Percentiles rank a stretch among this genome's conserved stretches.
Evolutionary conservation across 2,113 vertebrate genomes (phyloP).

Genomic region (Mustelus asterias): DNA sequence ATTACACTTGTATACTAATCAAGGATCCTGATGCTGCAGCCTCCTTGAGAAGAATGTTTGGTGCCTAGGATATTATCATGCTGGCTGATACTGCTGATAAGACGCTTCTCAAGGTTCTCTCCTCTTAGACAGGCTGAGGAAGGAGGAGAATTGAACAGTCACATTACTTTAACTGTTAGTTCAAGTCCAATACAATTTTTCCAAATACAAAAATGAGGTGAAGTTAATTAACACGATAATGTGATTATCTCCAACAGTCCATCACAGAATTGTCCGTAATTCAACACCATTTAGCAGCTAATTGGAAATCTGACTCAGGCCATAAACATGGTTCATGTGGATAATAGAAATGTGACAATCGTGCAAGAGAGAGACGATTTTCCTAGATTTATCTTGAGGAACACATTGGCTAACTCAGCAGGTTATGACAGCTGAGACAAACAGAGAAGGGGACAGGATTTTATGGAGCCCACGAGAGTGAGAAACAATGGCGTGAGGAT

Average conservation of each 20-base stretch:
- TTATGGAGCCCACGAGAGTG: no score
- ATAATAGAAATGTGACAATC: neutral
- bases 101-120: neutral
- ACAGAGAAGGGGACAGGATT: no score
- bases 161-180: neutral
- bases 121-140: neutral
- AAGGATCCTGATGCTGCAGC: neutral
- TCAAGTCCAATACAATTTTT: neutral
- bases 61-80: neutral
- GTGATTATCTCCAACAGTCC: neutral
- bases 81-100: neutral
- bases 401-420: neutral
- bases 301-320: constrained; percentile 14
- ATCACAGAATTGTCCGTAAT: neutral
- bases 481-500: neutral
- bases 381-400: neutral
- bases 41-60: neutral
- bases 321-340: neutral
- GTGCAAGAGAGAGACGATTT: neutral
- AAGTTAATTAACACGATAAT: neutral
- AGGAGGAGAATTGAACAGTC: neutral
- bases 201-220: neutral
- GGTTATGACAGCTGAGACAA: no score
- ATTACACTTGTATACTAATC: neutral
- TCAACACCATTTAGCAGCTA: neutral